Evolutionary conservation across 2,888 invertebrate genomes (phyloP).

Genomic region (Eristalis intricaria): DNA sequence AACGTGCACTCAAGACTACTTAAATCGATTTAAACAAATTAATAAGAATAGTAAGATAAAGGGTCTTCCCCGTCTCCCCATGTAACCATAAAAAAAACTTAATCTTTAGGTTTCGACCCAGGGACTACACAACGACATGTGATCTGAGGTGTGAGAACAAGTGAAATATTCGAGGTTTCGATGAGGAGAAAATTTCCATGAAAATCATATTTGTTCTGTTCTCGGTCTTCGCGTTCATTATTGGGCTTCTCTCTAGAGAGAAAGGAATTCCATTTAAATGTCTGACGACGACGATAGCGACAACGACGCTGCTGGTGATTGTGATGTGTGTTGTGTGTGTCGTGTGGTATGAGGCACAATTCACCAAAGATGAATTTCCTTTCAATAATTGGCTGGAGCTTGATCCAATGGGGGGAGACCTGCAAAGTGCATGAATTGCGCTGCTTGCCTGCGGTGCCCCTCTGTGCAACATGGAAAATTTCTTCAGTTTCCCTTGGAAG

Average conservation of each 20-base stretch:
- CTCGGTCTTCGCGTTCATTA: neutral
- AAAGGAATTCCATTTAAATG: neutral
- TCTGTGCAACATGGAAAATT: too few species aligned
- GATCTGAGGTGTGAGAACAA: neutral
- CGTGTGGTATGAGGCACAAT: neutral
- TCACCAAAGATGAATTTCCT: neutral
- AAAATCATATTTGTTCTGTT: neutral
- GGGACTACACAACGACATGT: neutral
- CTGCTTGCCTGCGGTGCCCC: too few species aligned
- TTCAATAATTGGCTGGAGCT: too few species aligned
- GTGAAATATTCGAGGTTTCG: neutral
- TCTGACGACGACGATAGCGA: neutral
- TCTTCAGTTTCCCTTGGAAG: neutral
- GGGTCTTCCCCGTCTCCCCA: too few species aligned
- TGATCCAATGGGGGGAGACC: too few species aligned
- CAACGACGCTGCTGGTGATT: neutral
- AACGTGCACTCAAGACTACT: too few species aligned
- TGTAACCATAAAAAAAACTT: too few species aligned
- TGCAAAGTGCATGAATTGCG: too few species aligned
- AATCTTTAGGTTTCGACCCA: neutral
- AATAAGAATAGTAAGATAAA: too few species aligned
- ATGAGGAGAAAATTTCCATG: neutral
- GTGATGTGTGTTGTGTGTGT: neutral
- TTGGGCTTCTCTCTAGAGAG: neutral
- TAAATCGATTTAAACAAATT: too few species aligned